Percentiles rank a stretch among this genome's conserved stretches.
phyloP scores from a whole-genome alignment of 2,113 vertebrate genomes.

The Chroicocephalus ridibundus region DNA sequence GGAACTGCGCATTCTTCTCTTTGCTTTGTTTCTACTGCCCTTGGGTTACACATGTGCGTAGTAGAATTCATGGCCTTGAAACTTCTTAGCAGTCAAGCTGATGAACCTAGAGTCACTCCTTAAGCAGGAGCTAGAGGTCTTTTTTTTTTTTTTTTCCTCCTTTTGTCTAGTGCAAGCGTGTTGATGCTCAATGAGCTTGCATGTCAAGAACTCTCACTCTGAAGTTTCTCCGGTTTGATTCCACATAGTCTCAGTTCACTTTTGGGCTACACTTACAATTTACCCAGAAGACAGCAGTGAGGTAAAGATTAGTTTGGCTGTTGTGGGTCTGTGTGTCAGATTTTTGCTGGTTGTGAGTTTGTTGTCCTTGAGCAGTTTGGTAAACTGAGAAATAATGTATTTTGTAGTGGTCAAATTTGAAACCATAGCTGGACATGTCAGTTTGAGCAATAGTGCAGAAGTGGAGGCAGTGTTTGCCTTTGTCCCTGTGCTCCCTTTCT shows the following conservation, averaged over 20 bases:
- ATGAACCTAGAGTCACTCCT: background rate
- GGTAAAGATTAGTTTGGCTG: background rate
- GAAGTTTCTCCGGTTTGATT: background rate
- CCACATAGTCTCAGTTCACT: accelerated
- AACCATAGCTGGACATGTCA: accelerated
- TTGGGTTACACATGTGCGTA: background rate
- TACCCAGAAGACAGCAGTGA: background rate
- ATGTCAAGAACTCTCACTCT: background rate
- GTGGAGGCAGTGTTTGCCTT: accelerated
- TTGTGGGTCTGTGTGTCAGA: background rate
- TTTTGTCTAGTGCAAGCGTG: accelerated
- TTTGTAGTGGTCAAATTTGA: background rate
- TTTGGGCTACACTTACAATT: background rate
- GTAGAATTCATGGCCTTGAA: background rate
- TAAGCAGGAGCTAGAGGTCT: background rate
- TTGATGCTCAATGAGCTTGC: background rate
- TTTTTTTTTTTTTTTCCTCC: background rate
- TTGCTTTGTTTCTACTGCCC: background rate
- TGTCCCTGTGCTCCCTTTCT: background rate
- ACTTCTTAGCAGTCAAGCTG: background rate
- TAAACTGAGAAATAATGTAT: background rate
- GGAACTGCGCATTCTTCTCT: background rate
- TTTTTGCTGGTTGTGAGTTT: background rate
- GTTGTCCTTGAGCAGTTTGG: background rate
- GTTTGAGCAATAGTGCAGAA: background rate